Evolutionary conservation across 2,113 vertebrate genomes (phyloP).

Genomic region (Peromyscus maniculatus): DNA sequence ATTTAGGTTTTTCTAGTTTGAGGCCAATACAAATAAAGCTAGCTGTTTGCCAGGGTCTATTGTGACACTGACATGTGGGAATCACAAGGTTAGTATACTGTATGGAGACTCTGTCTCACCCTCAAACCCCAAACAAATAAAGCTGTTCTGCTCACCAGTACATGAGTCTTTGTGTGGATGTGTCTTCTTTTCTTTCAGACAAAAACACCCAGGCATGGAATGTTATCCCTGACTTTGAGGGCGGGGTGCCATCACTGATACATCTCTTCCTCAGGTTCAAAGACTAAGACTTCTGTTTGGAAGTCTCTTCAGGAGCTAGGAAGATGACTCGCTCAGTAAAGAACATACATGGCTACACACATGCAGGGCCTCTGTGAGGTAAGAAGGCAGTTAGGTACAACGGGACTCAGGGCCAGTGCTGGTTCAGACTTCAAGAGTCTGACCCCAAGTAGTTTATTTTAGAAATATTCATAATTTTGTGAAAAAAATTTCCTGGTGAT

Average conservation of each 20-base stretch:
- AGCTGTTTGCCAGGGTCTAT: not conserved
- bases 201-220: not conserved
- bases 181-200: not conserved
- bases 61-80: not conserved
- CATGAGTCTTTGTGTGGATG: not conserved
- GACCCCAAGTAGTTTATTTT: not conserved
- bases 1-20: not conserved
- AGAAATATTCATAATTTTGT: not conserved
- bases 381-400: not conserved
- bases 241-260: too few species aligned
- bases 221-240: not conserved
- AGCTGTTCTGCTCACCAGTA: not conserved
- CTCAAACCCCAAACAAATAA: not conserved
- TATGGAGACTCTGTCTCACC: not conserved
- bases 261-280: not conserved
- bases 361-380: not conserved
- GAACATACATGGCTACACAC: not conserved
- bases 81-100: not conserved
- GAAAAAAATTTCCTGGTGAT: not conserved
- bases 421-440: not conserved
- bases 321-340: not conserved
- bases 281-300: not conserved
- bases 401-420: not conserved
- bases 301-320: not conserved
- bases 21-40: not conserved